A percentile compares a stretch with the other conserved stretches of the same genome.
Evolutionary conservation across 2,888 invertebrate genomes (phyloP).

Genomic region (Orthosia cruda): DNA sequence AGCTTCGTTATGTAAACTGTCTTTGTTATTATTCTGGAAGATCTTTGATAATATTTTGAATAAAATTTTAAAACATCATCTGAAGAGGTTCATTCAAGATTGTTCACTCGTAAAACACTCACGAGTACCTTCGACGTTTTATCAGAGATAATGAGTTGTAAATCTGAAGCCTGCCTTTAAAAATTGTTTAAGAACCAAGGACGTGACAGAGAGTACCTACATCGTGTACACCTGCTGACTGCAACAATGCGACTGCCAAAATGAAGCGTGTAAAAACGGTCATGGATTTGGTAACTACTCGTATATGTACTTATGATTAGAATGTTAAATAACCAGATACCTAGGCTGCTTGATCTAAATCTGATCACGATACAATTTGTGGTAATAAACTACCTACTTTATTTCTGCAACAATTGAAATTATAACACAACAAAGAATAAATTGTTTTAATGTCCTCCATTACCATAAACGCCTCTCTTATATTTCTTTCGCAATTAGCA

Average conservation of each 20-base stretch:
- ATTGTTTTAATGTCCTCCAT: slow-evolving; percentile 1
- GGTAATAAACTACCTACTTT: background rate
- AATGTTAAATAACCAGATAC: too few species aligned
- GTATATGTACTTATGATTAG: background rate
- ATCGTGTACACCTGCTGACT: background rate
- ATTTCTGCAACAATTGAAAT: background rate
- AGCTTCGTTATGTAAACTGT: slow-evolving; percentile 4
- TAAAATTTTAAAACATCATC: slow-evolving; percentile 1
- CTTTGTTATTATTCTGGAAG: background rate
- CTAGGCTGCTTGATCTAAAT: background rate
- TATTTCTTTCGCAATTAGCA: slow-evolving; percentile 38
- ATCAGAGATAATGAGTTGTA: background rate
- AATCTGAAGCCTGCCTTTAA: background rate
- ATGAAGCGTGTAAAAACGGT: background rate
- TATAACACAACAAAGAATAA: background rate
- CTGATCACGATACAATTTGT: background rate
- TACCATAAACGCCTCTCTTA: background rate
- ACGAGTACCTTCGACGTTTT: background rate
- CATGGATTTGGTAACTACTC: background rate
- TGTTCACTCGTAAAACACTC: background rate
- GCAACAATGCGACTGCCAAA: background rate
- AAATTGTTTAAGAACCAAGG: background rate
- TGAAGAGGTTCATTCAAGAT: background rate
- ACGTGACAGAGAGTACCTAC: background rate
- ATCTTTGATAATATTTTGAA: slow-evolving; percentile 6